These are phyloP conservation scores for Lagorchestes hirsutus DNA, from an alignment of 2,797 vertebrate species.

Conservation along the genomic window DNA sequence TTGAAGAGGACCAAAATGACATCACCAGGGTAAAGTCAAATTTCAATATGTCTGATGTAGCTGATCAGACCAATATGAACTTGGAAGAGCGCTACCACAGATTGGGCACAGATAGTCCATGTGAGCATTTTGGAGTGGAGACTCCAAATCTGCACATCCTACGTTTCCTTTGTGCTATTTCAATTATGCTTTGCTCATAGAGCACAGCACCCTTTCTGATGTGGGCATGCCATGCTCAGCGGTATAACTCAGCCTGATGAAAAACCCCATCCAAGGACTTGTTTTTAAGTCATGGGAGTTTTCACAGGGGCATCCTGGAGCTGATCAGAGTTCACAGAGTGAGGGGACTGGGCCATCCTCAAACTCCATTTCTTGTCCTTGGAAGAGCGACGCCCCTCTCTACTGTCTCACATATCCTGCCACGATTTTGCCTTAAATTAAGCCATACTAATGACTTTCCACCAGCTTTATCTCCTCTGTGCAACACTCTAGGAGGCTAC, in stretches of 20 bases:
- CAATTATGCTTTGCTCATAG: too few relatives aligned
- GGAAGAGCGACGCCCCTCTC: constrained; percentile 71
- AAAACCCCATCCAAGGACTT: not conserved
- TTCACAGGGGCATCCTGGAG: not conserved
- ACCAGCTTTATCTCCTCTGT: constrained; percentile 79
- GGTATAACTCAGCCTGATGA: not conserved
- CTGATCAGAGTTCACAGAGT: not conserved
- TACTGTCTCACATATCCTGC: constrained; percentile 82
- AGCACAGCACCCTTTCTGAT: too few relatives aligned
- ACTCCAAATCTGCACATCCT: too few relatives aligned
- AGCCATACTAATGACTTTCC: constrained; percentile 83
- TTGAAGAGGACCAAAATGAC: too few relatives aligned
- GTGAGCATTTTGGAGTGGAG: too few relatives aligned
- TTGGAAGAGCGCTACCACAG: too few relatives aligned
- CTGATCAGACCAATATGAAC: too few relatives aligned
- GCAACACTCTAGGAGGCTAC: constrained; percentile 80
- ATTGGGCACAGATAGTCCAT: too few relatives aligned
- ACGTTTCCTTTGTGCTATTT: too few relatives aligned
- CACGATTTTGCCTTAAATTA: constrained; percentile 81
- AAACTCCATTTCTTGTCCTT: constrained; percentile 75
- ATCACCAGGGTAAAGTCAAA: too few relatives aligned
- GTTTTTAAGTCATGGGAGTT: not conserved
- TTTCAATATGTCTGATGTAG: too few relatives aligned
- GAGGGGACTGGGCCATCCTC: constrained; percentile 61
- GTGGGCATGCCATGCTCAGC: too few relatives aligned